Evolutionary conservation across 2,113 vertebrate genomes (phyloP), one percentile per base, ranked within the genome.

Genomic region (Mus pahari): DNA sequence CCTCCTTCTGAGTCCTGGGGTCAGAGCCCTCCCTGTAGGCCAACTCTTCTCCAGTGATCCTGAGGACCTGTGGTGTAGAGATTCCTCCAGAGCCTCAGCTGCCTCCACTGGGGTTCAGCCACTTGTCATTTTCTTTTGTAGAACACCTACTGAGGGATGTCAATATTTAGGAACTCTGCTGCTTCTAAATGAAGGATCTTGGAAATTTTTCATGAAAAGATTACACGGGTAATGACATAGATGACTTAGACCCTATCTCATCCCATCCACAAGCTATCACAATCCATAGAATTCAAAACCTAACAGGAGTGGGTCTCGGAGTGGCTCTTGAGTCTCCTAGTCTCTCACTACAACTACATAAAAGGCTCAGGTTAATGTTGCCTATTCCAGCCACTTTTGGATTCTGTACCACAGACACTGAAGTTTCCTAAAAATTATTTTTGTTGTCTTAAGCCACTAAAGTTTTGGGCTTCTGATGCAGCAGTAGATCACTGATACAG

Each of bases 401-500:
- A 55, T 70, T 86, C 53, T 50, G 45, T 31, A 53, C 12, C 22
- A 64, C 17, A 91, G 42, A 75, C 60, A 24, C 31, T 75, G 31
- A 70, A 19, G 36, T 68, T 45, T 39, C 75, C 50, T 81, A 55
- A n/a, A 39, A 73, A 53, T n/a, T 1, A 24, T 31, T 89, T 82
- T 42, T 82, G 50, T 83, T 92, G 6, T 78, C 87, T 95, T 84
- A 88, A 90, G 84, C 12, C 58, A 92, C n/a, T 50, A 10, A 83
- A 42, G 36, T 70, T 75, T 88, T 31, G 31, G 53, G 50, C 62
- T 9, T 75, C 4, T 55, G 50, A 19, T 45, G 0, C 14, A 90
- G 14, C 39, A 91, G 86, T 1, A 84, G 36, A 20, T 42, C 78
- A 68, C 22, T n/a, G 33, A 78, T 26, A 45, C 0, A 48, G 53